Evolutionary conservation across 2,888 invertebrate genomes (phyloP), one percentile per base, ranked within the genome.

Genomic region (Acrocera orbiculus): DNA sequence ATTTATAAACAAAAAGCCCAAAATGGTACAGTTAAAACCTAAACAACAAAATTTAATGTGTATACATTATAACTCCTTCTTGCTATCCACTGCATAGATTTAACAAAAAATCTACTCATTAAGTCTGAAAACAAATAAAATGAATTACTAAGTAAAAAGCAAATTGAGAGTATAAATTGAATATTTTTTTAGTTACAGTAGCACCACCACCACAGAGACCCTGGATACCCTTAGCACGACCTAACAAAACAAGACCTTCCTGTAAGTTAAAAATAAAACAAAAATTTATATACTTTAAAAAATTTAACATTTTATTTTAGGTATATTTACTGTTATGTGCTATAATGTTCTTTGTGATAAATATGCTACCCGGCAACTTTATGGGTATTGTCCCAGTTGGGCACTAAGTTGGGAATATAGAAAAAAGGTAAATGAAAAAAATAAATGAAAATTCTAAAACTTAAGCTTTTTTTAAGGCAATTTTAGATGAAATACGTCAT

Each of bases 261-360:
- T 89, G 89, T 89, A 69, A 82, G 82, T 78, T 53, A 6, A 30
- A 38, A 27, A 27, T 15, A 20, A 26, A 13, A 26, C 5, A 11
- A 14, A 10, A 10, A 26, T 26, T 26, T 15, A 5, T 22, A n/a
- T 15, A 11, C 14, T 31, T 16, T 10, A n/a, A 15, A 9, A 17
- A 17, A 27, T 10, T 27, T 16, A 4, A 16, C 6, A 17, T 16
- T 15, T 45, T 39, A 4, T 51, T 63, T 9, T 65, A 79, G 85
- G 89, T 67, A 83, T 90, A 60, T 95, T 96, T 68, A 95, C 96
- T 46, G 93, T 96, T 51, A 92, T 98, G 87, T 96, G 96, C 63
- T 98, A 98, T 71, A 98, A 98, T 65, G 93, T 98, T 45, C 70
- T 98, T 47, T 95, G 96, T 66, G 95, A 96, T 69, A 95, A 95